Evolutionary conservation across 2,888 invertebrate species (phyloP).

Genomic region (Dinocampus coccinellae): DNA sequence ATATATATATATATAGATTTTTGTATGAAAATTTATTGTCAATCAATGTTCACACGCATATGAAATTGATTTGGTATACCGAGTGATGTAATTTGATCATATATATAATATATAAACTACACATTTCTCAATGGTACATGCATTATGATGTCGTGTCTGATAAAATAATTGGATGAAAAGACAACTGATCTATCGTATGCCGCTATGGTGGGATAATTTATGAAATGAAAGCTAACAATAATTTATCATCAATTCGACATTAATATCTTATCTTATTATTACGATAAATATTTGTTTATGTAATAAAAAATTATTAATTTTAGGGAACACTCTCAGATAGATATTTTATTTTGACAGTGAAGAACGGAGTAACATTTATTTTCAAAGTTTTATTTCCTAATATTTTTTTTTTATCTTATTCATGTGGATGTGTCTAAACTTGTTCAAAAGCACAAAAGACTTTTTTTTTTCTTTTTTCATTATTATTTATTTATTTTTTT

Average conservation of each 20-base stretch:
- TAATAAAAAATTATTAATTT: background rate
- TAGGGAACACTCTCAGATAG: no score
- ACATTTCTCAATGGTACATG: background rate
- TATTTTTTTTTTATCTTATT: background rate
- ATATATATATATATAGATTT: no score
- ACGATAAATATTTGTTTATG: background rate
- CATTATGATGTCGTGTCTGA: constrained; percentile 15
- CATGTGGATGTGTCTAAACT: background rate
- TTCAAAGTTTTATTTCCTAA: background rate
- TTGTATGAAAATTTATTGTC: constrained; percentile 17
- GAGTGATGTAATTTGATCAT: background rate
- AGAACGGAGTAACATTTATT: no score
- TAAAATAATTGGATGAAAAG: background rate
- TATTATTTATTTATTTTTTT: no score
- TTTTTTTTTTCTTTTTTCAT: constrained; percentile 21
- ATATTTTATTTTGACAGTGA: no score
- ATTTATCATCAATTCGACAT: background rate
- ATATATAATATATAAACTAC: background rate
- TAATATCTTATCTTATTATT: background rate
- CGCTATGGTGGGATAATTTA: constrained; percentile 7
- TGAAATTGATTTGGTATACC: constrained; percentile 1
- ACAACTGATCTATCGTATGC: constrained; percentile 3
- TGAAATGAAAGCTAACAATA: background rate
- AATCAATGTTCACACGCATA: background rate
- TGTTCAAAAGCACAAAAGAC: background rate